A percentile compares a stretch with the other conserved stretches of the same genome.
Conservation (phyloP, 2,888 invertebrate species). For the Hyalella azteca region DNA sequence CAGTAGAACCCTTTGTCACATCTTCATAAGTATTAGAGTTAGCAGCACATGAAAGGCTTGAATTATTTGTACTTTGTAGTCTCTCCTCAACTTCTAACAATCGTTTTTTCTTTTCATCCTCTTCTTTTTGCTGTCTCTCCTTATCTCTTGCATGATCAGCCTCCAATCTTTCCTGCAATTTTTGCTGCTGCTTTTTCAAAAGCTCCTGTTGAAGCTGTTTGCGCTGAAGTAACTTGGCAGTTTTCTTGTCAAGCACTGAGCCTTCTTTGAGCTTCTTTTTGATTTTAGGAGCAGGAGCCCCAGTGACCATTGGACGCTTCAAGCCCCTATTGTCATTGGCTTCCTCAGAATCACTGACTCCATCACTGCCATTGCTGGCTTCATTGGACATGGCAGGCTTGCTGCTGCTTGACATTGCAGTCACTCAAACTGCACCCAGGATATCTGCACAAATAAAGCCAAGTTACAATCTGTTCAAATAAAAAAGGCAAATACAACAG, state of each 20-base stretch:
- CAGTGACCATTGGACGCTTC: constrained; percentile 33
- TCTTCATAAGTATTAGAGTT: neutral
- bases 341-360: constrained; percentile 8
- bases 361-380: constrained; percentile 23
- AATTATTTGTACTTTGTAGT: constrained; percentile 25
- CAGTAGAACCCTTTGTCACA: neutral
- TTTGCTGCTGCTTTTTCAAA: constrained; percentile 3
- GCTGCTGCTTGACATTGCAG: constrained; percentile 30
- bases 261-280: constrained; percentile 41
- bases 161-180: constrained; percentile 34
- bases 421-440: constrained; percentile 12
- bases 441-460: neutral
- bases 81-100: constrained; percentile 1
- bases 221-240: constrained; percentile 22
- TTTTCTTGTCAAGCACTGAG: neutral
- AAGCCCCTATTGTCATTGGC: constrained; percentile 5
- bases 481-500: too few relatives aligned
- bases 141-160: constrained; percentile 6
- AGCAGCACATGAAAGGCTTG: constrained; percentile 5
- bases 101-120: constrained; percentile 14
- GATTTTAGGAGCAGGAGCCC: constrained; percentile 52
- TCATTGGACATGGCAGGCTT: constrained; percentile 11
- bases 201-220: constrained; percentile 16
- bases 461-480: too few relatives aligned
- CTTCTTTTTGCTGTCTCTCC: constrained; percentile 10